Conservation (phyloP, 2,888 invertebrate genomes). For the Beris morrisii region DNA sequence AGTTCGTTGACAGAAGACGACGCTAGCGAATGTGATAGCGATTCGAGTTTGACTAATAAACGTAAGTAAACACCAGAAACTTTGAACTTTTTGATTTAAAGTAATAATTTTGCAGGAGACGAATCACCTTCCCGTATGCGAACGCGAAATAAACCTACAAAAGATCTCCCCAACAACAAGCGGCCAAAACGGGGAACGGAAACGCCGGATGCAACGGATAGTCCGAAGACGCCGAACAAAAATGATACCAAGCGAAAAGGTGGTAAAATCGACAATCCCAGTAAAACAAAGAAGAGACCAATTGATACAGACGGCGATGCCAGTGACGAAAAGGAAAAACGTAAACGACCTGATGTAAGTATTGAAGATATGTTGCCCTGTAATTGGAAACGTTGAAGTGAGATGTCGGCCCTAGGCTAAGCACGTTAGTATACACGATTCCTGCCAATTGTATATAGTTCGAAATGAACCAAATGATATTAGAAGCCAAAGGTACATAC, state of each 20-base stretch:
- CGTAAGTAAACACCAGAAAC: constrained; percentile 41
- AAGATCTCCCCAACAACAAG: constrained; percentile 64
- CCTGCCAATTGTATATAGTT: too few relatives aligned
- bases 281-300: constrained; percentile 60
- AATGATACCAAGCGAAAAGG: constrained; percentile 54
- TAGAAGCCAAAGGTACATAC: too few relatives aligned
- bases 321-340: constrained; percentile 60
- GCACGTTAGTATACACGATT: constrained; percentile 10
- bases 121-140: constrained; percentile 87
- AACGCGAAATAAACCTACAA: constrained; percentile 77
- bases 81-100: neutral
- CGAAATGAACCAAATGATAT: too few relatives aligned
- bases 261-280: constrained; percentile 60
- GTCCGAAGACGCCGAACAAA: constrained; percentile 60
- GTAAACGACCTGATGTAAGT: constrained; percentile 57
- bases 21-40: constrained; percentile 94
- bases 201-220: constrained; percentile 58
- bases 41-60: constrained; percentile 79
- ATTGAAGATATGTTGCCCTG: neutral
- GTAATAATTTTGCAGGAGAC: constrained; percentile 55
- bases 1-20: constrained; percentile 86
- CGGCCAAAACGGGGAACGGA: constrained; percentile 66
- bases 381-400: neutral
- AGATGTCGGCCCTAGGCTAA: neutral
- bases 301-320: constrained; percentile 56